Percentiles rank a stretch among this genome's conserved stretches.
Conservation (phyloP, 2,797 vertebrate species). For the Acrocephalus scirpaceus region DNA sequence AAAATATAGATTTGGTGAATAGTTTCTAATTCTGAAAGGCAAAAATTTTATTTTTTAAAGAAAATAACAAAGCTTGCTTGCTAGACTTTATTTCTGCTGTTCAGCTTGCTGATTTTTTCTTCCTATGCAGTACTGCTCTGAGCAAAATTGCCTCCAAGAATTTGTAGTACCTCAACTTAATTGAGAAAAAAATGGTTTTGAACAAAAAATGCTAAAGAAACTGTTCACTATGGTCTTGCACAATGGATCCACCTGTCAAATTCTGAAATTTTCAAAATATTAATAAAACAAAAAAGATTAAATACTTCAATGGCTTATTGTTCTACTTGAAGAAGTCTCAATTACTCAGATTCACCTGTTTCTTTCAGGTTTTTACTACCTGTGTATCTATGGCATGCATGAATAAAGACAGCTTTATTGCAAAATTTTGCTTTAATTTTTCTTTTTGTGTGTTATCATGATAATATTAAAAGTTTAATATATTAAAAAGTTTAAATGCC, state of each 20-base stretch:
- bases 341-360: not conserved
- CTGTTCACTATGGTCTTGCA: not conserved
- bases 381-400: not conserved
- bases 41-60: not conserved
- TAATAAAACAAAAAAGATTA: not conserved
- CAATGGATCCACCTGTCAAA: not conserved
- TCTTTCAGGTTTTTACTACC: not conserved
- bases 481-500: not conserved
- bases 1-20: not conserved
- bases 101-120: not conserved
- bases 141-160: not conserved
- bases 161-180: not conserved
- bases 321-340: not conserved
- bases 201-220: not conserved
- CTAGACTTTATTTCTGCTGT: not conserved
- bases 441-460: not conserved
- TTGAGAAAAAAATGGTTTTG: accelerated
- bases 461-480: not conserved
- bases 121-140: not conserved
- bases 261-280: not conserved
- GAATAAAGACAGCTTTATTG: not conserved
- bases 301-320: not conserved
- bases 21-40: not conserved
- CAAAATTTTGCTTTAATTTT: not conserved
- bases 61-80: not conserved